These are phyloP conservation scores for Telmatherina bonti DNA, from an alignment of 2,797 vertebrate genomes.

Conservation along the genomic window DNA sequence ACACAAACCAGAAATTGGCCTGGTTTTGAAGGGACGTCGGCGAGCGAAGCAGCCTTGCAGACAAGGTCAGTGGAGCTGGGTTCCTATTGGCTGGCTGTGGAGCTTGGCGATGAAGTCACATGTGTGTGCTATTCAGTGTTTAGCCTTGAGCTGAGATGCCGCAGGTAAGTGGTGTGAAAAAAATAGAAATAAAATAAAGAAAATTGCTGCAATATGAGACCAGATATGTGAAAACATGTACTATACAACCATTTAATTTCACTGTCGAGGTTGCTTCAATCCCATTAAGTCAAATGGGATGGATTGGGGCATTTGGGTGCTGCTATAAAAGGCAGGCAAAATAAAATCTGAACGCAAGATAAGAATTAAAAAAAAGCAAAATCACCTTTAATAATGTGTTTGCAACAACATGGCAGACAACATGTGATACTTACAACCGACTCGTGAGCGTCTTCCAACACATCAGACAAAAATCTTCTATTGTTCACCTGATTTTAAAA, in stretches of 20 bases:
- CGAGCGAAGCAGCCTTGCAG: slow-evolving; percentile 49
- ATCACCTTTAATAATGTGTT: background rate
- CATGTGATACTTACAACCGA: background rate
- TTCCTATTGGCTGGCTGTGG: slow-evolving; percentile 43
- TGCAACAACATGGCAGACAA: background rate
- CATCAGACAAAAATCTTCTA: background rate
- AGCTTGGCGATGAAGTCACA: slow-evolving; percentile 48
- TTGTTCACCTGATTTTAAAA: slow-evolving; percentile 2
- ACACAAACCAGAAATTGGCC: slow-evolving; percentile 15
- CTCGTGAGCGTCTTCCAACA: background rate
- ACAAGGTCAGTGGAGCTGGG: slow-evolving; percentile 53
- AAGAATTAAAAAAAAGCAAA: background rate
- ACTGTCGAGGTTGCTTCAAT: slow-evolving; percentile 7
- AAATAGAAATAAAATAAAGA: slow-evolving; percentile 1
- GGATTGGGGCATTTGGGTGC: background rate
- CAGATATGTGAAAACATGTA: slow-evolving; percentile 29
- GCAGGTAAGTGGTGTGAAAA: slow-evolving; percentile 26
- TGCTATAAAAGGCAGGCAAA: slow-evolving; percentile 4
- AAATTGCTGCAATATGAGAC: slow-evolving; percentile 4
- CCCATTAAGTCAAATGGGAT: slow-evolving; percentile 1
- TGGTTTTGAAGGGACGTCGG: slow-evolving; percentile 33
- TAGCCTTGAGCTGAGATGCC: slow-evolving; percentile 66
- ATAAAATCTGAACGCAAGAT: background rate
- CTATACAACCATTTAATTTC: slow-evolving; percentile 21
- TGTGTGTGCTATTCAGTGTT: slow-evolving; percentile 65